A percentile compares a stretch with the other conserved stretches of the same genome.
Conservation (phyloP, 2,888 invertebrate species). For the Microdon myrmicae region DNA sequence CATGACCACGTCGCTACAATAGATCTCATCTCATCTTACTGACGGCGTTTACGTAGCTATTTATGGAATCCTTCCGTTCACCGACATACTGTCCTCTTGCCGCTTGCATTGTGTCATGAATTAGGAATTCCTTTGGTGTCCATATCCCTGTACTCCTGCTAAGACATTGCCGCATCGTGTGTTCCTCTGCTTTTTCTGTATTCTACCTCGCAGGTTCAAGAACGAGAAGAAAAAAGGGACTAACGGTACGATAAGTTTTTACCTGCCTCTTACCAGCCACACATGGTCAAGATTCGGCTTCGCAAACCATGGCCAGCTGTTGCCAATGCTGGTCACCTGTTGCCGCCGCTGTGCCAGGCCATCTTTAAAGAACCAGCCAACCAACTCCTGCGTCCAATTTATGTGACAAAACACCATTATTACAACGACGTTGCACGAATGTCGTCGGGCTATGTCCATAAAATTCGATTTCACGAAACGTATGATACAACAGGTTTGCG, state of each 20-base stretch:
- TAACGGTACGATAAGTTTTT: slow-evolving; percentile 34
- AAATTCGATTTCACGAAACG: slow-evolving; percentile 43
- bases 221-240: slow-evolving; percentile 42
- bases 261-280: slow-evolving; percentile 21
- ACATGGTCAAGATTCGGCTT: slow-evolving; percentile 40
- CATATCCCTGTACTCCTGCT: slow-evolving; percentile 44
- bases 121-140: slow-evolving; percentile 41
- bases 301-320: slow-evolving; percentile 39
- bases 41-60: slow-evolving; percentile 37
- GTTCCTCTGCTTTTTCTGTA: too few species aligned
- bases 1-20: slow-evolving; percentile 17
- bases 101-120: slow-evolving; percentile 44
- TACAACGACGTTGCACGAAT: slow-evolving; percentile 27
- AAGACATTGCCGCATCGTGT: too few species aligned
- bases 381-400: slow-evolving; percentile 33
- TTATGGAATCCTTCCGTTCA: slow-evolving; percentile 41
- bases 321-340: slow-evolving; percentile 6
- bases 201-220: neutral
- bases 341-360: slow-evolving; percentile 5
- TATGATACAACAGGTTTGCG: slow-evolving; percentile 42
- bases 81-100: slow-evolving; percentile 7
- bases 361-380: slow-evolving; percentile 33
- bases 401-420: slow-evolving; percentile 51
- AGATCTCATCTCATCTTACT: slow-evolving; percentile 35
- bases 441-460: slow-evolving; percentile 27